These are phyloP conservation scores for Drosophila lowei DNA, from an alignment of 1,140 invertebrate species.

Conservation along the genomic window DNA sequence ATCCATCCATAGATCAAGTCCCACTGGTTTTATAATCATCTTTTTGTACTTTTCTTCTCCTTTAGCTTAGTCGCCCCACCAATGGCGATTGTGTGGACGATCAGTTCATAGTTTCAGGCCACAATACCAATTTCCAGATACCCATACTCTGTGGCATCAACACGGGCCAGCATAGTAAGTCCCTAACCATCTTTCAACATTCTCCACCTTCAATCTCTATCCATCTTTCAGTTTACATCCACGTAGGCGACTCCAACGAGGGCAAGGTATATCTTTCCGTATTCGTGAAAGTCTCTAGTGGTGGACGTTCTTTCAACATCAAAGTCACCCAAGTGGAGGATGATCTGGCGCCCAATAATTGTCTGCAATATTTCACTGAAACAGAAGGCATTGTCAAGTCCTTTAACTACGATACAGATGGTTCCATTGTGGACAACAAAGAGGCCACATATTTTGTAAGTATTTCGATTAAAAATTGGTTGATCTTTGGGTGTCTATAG, in stretches of 20 bases:
- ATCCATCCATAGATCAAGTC: too few relatives aligned
- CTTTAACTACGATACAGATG: slow-evolving; percentile 88
- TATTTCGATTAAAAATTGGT: background rate
- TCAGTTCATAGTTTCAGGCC: slow-evolving; percentile 88
- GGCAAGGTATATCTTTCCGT: slow-evolving; percentile 87
- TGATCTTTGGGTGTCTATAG: too few relatives aligned
- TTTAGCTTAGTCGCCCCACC: slow-evolving; percentile 86
- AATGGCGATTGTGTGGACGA: slow-evolving; percentile 88
- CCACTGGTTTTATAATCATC: too few relatives aligned
- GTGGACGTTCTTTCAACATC: slow-evolving; percentile 86
- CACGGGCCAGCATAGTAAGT: slow-evolving; percentile 89
- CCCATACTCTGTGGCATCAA: slow-evolving; percentile 90
- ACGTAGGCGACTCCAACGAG: slow-evolving; percentile 85
- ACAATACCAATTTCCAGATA: slow-evolving; percentile 87
- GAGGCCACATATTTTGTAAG: slow-evolving; percentile 85
- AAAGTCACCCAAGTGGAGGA: slow-evolving; percentile 85
- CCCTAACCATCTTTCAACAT: background rate
- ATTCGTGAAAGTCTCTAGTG: slow-evolving; percentile 85
- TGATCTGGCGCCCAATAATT: slow-evolving; percentile 85
- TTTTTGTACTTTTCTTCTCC: too few relatives aligned
- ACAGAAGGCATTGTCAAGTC: slow-evolving; percentile 86
- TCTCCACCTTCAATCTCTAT: background rate
- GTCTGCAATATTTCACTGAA: slow-evolving; percentile 88
- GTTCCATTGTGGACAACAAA: slow-evolving; percentile 84
- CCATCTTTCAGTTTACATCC: slow-evolving; percentile 86